These are phyloP conservation scores for Prionace glauca DNA, from an alignment of 2,797 vertebrate species.

Conservation along the genomic window DNA sequence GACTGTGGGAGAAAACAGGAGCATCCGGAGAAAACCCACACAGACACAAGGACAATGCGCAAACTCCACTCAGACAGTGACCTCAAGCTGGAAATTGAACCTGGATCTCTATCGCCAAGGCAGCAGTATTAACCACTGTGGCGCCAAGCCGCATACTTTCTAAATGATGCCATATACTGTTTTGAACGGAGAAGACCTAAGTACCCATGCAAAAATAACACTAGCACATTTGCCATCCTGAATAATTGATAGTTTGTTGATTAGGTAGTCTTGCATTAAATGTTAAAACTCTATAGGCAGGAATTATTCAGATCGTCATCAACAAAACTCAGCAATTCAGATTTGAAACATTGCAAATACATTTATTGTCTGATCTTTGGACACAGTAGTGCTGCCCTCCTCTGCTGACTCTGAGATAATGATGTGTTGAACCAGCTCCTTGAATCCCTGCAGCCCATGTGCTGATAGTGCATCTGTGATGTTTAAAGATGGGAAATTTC, in stretches of 20 bases:
- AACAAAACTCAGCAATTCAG: not conserved
- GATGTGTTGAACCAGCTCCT: not conserved
- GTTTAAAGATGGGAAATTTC: not conserved
- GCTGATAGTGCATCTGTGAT: not conserved
- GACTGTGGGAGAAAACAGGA: too few relatives aligned
- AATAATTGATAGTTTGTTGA: not conserved
- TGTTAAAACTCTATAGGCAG: not conserved
- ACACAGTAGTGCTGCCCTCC: not conserved
- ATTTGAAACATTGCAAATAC: not conserved
- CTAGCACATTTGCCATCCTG: not conserved
- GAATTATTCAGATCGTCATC: not conserved
- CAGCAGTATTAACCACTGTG: too few relatives aligned
- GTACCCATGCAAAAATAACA: not conserved
- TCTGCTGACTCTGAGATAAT: not conserved
- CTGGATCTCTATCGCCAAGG: too few relatives aligned
- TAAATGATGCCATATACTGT: not conserved
- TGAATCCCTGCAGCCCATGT: not conserved
- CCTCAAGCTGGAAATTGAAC: too few relatives aligned
- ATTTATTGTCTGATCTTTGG: not conserved
- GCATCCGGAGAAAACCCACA: too few relatives aligned
- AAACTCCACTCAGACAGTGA: too few relatives aligned
- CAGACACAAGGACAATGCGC: too few relatives aligned
- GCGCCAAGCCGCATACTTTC: not conserved
- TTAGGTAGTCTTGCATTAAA: not conserved
- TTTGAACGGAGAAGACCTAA: not conserved